Evolutionary conservation across 2,113 vertebrate genomes (phyloP), one percentile per base, ranked within the genome.

Genomic region (Psettodes erumei): DNA sequence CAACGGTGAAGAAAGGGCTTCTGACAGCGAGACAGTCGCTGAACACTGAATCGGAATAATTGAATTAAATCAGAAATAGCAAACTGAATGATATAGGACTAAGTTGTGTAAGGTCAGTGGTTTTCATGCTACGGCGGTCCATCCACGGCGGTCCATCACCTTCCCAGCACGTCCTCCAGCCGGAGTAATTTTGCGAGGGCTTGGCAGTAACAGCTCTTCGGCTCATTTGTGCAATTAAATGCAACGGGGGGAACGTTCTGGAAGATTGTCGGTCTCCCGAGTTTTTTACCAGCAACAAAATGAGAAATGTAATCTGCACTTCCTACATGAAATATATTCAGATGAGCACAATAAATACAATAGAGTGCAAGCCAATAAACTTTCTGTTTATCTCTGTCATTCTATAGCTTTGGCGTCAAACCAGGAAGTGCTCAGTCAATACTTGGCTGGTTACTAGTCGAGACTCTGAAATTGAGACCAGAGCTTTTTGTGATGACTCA

Each of bases 151-250:
- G 55, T 50, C 65, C 53, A 76, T 79, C 56, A 53, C 56, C 62
- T 71, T 71, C 71, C 18, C 58, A 67, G 40, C 67, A 25, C 67
- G 71, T 58, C 53, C 43, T 68, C 1, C 30, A 67, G 54, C 55
- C 23, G 23, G 21, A 73, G 27, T 58, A 43, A 11, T 66, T 65
- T 71, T 74, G 25, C 43, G 45, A 74, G 12, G 8, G 40, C 59
- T 55, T 65, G 55, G 64, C 55, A 78, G 53, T 63, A 72, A 72
- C 42, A 58, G 54, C 13, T 55, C 42, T 42, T 38, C 8, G 0
- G 13, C 59, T 47, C 61, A 61, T 77, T 74, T 66, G 48, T 45
- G 62, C 48, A 75, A 62, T 60, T 79, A 48, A 33, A 27, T 59
- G 33, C 28, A 66, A 40, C 18, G 13, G 32, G 9, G 43, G 50